Conservation (phyloP, 2,797 vertebrate genomes). For the Ceyx erithaca region DNA sequence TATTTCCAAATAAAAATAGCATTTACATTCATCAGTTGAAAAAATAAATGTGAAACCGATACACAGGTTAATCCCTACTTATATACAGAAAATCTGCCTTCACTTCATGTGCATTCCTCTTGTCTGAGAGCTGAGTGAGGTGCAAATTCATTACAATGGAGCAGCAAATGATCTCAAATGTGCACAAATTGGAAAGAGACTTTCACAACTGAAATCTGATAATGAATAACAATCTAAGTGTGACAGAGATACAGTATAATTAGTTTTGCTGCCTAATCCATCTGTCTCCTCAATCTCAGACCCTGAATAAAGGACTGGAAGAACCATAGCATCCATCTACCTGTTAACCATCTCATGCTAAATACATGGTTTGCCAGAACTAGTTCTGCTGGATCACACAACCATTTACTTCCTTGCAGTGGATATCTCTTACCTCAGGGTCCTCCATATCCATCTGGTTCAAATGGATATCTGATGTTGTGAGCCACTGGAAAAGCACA, state of each 20-base stretch:
- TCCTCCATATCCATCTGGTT: constrained; percentile 96
- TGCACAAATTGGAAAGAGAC: background rate
- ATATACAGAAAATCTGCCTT: background rate
- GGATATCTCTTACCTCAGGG: constrained; percentile 86
- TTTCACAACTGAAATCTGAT: background rate
- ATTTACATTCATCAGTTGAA: background rate
- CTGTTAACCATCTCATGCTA: background rate
- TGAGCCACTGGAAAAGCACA: constrained; percentile 96
- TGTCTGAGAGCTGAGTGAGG: background rate
- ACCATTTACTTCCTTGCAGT: background rate
- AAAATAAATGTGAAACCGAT: background rate
- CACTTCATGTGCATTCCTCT: background rate
- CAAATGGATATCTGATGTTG: constrained; percentile 88
- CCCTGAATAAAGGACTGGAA: background rate
- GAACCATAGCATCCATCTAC: background rate
- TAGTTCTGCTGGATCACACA: background rate
- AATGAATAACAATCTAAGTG: background rate
- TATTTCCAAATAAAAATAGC: background rate
- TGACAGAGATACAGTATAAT: background rate
- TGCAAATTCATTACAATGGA: background rate
- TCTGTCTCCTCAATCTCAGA: background rate
- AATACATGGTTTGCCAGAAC: background rate
- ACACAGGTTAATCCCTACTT: background rate
- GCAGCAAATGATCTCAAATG: background rate
- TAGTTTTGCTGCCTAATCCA: background rate